Conservation (phyloP, 2,888 invertebrate genomes). For the Drosophila mimetica region DNA sequence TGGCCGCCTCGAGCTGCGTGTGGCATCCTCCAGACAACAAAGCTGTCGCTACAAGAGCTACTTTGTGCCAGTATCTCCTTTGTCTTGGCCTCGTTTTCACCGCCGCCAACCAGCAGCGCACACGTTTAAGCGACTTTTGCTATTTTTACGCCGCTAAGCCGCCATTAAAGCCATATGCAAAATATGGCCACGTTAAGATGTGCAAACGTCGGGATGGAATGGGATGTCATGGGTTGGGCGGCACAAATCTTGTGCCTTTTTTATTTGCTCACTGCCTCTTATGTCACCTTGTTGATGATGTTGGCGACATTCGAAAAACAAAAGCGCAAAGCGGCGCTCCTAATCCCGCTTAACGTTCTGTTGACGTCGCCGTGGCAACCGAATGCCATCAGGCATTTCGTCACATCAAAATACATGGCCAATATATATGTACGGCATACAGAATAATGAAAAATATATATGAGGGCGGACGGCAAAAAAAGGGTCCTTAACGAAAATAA, state of each 20-base stretch:
- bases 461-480: slow-evolving; percentile 13
- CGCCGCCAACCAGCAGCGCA: neutral
- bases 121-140: slow-evolving; percentile 62
- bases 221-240: neutral
- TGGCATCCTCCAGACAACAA: slow-evolving; percentile 58
- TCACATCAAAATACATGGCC: slow-evolving; percentile 41
- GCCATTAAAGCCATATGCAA: slow-evolving; percentile 77
- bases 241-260: slow-evolving; percentile 7
- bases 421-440: slow-evolving; percentile 19
- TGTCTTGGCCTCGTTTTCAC: slow-evolving; percentile 5
- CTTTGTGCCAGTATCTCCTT: slow-evolving; percentile 58
- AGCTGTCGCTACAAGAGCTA: slow-evolving; percentile 69
- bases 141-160: slow-evolving; percentile 74
- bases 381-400: slow-evolving; percentile 38
- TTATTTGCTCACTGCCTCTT: slow-evolving; percentile 42
- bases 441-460: slow-evolving; percentile 41
- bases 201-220: slow-evolving; percentile 32
- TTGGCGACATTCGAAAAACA: slow-evolving; percentile 52
- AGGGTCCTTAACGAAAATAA: slow-evolving; percentile 32
- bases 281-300: slow-evolving; percentile 60
- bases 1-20: slow-evolving; percentile 33
- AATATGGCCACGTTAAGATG: slow-evolving; percentile 59
- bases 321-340: slow-evolving; percentile 57
- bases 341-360: slow-evolving; percentile 75
- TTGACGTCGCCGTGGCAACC: slow-evolving; percentile 62